Percentiles rank a stretch among this genome's conserved stretches.
Conservation (phyloP, 2,113 vertebrate genomes). For the Recurvirostra avosetta region DNA sequence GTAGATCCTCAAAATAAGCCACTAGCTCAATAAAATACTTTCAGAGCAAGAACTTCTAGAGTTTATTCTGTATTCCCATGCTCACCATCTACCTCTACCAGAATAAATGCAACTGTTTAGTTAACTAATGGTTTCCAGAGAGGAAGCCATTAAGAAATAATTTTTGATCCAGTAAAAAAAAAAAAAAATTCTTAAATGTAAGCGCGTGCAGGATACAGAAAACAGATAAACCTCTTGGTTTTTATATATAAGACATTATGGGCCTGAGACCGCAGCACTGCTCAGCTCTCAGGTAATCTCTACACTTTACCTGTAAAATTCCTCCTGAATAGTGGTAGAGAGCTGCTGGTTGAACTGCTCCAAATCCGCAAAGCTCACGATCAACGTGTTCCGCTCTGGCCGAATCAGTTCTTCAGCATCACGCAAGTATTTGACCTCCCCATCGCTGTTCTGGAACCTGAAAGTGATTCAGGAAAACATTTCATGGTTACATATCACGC, state of each 20-base stretch:
- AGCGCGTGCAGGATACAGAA: neutral
- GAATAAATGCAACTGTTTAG: neutral
- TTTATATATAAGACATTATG: neutral
- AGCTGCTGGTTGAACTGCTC: constrained; percentile 97
- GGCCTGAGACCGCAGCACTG: neutral
- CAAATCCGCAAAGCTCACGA: constrained; percentile 91
- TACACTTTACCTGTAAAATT: constrained; percentile 90
- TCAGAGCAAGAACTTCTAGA: neutral
- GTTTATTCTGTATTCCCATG: neutral
- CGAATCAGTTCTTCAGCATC: constrained; percentile 95
- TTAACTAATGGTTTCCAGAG: neutral
- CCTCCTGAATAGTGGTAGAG: constrained; percentile 94
- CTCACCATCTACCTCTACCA: neutral
- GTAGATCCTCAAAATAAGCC: neutral
- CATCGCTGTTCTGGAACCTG: constrained; percentile 90
- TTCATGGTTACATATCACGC: neutral
- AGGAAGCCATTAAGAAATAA: neutral
- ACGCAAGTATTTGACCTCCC: constrained; percentile 89
- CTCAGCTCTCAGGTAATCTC: neutral
- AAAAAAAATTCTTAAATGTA: neutral
- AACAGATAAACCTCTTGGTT: neutral
- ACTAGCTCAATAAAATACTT: neutral
- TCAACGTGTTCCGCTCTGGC: constrained; percentile 92
- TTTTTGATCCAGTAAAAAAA: neutral
- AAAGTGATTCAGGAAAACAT: neutral